Conservation (phyloP, 2,797 vertebrate genomes). For the Halcyon badia region DNA sequence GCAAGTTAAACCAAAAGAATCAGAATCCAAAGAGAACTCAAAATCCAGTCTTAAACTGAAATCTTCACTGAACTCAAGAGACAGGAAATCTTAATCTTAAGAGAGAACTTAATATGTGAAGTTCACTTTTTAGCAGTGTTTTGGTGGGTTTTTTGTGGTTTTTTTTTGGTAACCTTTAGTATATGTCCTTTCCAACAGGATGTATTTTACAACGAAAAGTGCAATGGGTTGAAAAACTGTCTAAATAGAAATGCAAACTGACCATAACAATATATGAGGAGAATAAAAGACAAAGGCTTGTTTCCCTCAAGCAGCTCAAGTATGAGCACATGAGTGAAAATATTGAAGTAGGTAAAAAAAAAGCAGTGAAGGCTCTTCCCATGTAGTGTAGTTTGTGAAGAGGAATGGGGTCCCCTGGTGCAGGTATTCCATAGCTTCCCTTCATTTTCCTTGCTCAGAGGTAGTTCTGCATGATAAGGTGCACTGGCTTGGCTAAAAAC, state of each 20-base stretch:
- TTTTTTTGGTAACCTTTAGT: neutral
- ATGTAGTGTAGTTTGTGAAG: neutral
- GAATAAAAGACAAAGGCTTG: neutral
- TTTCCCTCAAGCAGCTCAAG: neutral
- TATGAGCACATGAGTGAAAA: neutral
- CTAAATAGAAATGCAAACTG: neutral
- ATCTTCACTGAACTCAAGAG: neutral
- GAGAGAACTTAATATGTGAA: neutral
- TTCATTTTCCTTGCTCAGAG: neutral
- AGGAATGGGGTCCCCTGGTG: neutral
- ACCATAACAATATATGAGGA: neutral
- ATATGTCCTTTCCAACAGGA: neutral
- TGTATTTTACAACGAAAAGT: neutral
- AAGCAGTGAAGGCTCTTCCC: neutral
- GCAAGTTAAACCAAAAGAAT: neutral
- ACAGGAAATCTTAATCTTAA: neutral
- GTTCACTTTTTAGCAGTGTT: neutral
- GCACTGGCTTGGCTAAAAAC: neutral
- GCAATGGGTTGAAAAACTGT: neutral
- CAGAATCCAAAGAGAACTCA: neutral
- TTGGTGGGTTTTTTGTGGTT: too few species aligned
- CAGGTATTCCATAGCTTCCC: neutral
- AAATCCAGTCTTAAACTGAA: neutral
- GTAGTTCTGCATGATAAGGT: neutral
- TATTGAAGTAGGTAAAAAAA: neutral